Conservation (phyloP, 2,113 vertebrate species). For the Aepyceros melampus region DNA sequence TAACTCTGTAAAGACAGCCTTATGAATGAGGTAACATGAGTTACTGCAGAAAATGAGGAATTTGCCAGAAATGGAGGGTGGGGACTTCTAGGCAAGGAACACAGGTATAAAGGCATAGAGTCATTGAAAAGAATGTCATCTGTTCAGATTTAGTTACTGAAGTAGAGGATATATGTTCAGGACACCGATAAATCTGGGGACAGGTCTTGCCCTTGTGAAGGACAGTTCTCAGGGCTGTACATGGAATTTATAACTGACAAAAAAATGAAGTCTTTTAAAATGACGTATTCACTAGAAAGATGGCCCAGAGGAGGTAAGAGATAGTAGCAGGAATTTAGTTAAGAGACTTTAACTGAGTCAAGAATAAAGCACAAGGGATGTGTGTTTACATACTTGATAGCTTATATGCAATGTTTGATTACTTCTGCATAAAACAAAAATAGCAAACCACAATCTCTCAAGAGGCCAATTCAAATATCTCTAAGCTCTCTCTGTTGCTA, state of each 20-base stretch:
- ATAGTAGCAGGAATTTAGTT: not conserved
- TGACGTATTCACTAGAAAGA: not conserved
- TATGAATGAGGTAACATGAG: not conserved
- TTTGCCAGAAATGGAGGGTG: not conserved
- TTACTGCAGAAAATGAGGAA: not conserved
- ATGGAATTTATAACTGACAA: not conserved
- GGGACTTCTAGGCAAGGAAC: not conserved
- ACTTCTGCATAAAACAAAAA: not conserved
- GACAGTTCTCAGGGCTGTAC: not conserved
- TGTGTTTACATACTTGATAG: not conserved
- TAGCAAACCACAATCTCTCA: not conserved
- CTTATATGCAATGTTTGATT: not conserved
- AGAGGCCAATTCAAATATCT: not conserved
- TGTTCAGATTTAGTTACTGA: not conserved
- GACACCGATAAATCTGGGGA: not conserved
- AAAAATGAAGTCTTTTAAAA: not conserved
- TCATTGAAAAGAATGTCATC: not conserved
- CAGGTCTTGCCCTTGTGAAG: not conserved
- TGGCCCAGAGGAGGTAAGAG: not conserved
- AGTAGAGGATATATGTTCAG: not conserved
- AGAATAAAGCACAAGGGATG: not conserved
- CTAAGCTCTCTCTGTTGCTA: not conserved
- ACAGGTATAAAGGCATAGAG: not conserved
- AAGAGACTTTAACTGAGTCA: not conserved
- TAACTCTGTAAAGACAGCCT: not conserved